A percentile compares a stretch with the other conserved stretches of the same genome.
Evolutionary conservation across 2,113 vertebrate genomes (phyloP).

Genomic region (Campylorhamphus procurvoides): DNA sequence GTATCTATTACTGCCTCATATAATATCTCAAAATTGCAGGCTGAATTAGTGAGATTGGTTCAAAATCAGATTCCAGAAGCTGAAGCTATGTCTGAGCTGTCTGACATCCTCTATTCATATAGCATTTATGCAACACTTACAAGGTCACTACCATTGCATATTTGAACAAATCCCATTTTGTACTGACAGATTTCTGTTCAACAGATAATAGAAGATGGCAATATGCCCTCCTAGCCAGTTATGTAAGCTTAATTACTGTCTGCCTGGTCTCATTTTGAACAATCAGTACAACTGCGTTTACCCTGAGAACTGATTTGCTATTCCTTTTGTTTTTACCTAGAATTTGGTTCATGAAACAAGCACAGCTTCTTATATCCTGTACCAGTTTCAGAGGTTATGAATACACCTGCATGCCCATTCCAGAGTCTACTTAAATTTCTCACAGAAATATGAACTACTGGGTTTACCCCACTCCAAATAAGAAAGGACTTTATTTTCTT

Average conservation of each 20-base stretch:
- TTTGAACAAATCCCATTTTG: constrained; percentile 7
- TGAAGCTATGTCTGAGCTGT: background rate
- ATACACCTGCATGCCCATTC: background rate
- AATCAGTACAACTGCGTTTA: background rate
- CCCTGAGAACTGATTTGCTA: background rate
- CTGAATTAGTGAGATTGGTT: background rate
- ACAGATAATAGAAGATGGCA: background rate
- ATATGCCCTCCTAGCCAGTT: background rate
- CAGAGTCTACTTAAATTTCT: background rate
- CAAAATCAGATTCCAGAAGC: background rate
- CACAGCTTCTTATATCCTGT: background rate
- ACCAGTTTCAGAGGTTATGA: background rate
- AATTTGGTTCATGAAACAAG: background rate
- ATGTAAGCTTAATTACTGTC: background rate
- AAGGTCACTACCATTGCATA: background rate
- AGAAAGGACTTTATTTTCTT: background rate
- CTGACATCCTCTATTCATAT: background rate
- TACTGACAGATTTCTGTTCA: background rate
- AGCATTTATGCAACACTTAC: background rate
- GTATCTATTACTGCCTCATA: background rate
- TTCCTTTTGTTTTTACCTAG: background rate
- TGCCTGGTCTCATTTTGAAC: background rate
- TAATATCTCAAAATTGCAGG: background rate
- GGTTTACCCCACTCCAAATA: background rate
- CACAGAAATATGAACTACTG: background rate